These are phyloP conservation scores for Mylabris phalerata DNA, from an alignment of 1,140 invertebrate genomes.

Conservation along the genomic window DNA sequence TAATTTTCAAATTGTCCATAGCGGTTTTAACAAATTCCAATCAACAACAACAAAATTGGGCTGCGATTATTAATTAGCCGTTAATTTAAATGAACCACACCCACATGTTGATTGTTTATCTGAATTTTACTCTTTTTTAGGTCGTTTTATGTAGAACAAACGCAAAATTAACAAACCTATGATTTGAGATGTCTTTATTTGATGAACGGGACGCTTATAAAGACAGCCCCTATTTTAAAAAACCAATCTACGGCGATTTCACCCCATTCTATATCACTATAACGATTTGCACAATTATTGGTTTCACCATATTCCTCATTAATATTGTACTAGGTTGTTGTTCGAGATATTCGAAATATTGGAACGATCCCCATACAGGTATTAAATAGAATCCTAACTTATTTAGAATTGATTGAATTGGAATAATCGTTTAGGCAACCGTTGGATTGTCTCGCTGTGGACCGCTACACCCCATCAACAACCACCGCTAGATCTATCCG, in stretches of 20 bases:
- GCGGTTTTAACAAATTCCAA: too few relatives aligned
- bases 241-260: constrained; percentile 53
- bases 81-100: too few relatives aligned
- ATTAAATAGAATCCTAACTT: constrained; percentile 23
- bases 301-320: constrained; percentile 59
- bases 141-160: too few relatives aligned
- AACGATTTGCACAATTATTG: constrained; percentile 65
- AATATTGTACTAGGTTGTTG: constrained; percentile 74
- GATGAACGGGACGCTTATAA: constrained; percentile 55
- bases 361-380: constrained; percentile 77
- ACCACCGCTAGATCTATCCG: constrained; percentile 71
- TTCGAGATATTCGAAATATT: constrained; percentile 69
- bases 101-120: too few relatives aligned
- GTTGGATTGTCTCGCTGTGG: constrained; percentile 76
- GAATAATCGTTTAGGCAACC: constrained; percentile 55
- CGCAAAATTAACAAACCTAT: neutral
- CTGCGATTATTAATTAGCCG: too few relatives aligned
- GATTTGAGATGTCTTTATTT: constrained; percentile 32
- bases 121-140: too few relatives aligned
- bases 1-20: too few relatives aligned
- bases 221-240: constrained; percentile 58
- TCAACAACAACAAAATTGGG: too few relatives aligned
- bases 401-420: constrained; percentile 2
- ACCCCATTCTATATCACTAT: constrained; percentile 63
- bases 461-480: constrained; percentile 73